Evolutionary conservation across 2,888 invertebrate genomes (phyloP).

Genomic region (Phragmatobia fuliginosa): DNA sequence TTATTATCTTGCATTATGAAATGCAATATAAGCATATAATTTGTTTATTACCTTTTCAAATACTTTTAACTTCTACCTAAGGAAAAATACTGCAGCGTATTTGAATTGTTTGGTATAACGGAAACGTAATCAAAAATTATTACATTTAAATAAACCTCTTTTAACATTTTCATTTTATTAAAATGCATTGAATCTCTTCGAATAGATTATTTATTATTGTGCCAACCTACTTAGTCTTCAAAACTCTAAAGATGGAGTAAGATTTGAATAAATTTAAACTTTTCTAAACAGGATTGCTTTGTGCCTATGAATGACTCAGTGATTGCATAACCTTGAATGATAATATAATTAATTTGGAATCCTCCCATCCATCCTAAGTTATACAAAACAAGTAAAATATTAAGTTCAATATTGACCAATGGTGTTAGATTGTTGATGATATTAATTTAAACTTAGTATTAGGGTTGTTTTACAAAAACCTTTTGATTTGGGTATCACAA

Average conservation of each 20-base stretch:
- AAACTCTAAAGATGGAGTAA: slow-evolving; percentile 2
- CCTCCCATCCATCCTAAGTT: slow-evolving; percentile 25
- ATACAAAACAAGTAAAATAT: slow-evolving; percentile 43
- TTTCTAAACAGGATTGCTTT: slow-evolving; percentile 8
- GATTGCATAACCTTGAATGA: slow-evolving; percentile 29
- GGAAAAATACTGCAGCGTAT: no score
- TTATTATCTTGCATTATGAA: no score
- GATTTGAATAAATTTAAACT: slow-evolving; percentile 13
- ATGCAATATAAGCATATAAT: no score
- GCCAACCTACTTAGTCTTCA: not conserved
- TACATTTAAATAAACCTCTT: not conserved
- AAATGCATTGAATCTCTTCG: not conserved
- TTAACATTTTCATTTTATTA: not conserved
- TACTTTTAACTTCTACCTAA: no score
- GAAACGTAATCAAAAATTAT: no score
- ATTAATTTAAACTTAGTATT: slow-evolving; percentile 58
- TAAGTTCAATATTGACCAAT: slow-evolving; percentile 47
- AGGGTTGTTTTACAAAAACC: slow-evolving; percentile 58
- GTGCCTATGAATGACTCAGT: slow-evolving; percentile 5
- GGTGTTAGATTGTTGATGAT: slow-evolving; percentile 49
- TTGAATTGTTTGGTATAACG: no score
- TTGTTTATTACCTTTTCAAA: no score
- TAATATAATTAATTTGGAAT: slow-evolving; percentile 20
- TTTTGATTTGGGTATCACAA: slow-evolving; percentile 61
- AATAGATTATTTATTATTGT: not conserved